Conservation (phyloP, 2,888 invertebrate species). For the Apamea epomidion region DNA sequence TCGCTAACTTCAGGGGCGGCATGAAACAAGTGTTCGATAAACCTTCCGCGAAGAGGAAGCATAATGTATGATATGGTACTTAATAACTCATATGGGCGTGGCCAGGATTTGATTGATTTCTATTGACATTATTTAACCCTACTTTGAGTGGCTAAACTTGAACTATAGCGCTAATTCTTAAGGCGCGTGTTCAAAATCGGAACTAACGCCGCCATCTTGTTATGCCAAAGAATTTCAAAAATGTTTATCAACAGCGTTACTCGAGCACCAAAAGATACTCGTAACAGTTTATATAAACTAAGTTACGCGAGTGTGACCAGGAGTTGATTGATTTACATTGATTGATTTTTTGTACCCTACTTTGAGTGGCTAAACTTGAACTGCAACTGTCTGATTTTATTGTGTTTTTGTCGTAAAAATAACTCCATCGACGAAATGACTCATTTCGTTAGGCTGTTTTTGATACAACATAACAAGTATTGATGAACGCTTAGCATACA, state of each 20-base stretch:
- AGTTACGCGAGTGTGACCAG: not conserved
- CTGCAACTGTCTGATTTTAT: not conserved
- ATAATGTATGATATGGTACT: slow-evolving; percentile 68
- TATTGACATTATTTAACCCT: not conserved
- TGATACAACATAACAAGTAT: not conserved
- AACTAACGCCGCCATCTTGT: not conserved
- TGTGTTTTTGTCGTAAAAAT: not conserved
- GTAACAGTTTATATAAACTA: not conserved
- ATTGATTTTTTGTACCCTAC: not conserved
- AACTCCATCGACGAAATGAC: not conserved
- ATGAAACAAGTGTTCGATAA: slow-evolving; percentile 98
- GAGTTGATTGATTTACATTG: not conserved
- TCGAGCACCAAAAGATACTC: not conserved
- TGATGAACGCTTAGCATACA: not conserved
- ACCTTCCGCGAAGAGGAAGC: slow-evolving; percentile 91
- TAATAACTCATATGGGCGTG: not conserved
- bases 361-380: not conserved
- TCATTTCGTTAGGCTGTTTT: not conserved
- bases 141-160: not conserved
- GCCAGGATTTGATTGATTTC: not conserved
- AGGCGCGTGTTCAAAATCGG: not conserved
- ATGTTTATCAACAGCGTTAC: not conserved
- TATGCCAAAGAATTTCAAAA: not conserved
- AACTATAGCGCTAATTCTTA: not conserved
- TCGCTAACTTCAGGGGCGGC: slow-evolving; percentile 95